Conservation (phyloP, 2,797 vertebrate genomes). For the Odontamblyopus lacepedii region DNA sequence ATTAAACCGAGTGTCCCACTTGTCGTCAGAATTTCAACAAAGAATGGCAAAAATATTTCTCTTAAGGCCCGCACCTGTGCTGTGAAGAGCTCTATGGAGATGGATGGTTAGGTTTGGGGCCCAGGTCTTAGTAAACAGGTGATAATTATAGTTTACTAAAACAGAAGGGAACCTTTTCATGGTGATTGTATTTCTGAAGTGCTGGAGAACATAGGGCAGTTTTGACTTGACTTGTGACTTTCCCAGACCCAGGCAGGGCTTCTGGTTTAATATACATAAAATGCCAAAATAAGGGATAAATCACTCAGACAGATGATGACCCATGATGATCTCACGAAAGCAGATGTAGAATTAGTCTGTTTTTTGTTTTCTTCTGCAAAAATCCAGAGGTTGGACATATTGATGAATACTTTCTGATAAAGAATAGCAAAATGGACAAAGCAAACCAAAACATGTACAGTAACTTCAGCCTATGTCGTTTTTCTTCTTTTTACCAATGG, state of each 20-base stretch:
- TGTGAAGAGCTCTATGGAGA: constrained; percentile 10
- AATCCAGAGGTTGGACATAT: not conserved
- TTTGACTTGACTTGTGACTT: too few relatives aligned
- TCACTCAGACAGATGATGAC: not conserved
- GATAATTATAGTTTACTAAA: not conserved
- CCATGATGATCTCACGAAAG: not conserved
- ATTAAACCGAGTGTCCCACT: constrained; percentile 20
- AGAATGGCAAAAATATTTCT: constrained; percentile 23
- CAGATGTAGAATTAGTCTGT: not conserved
- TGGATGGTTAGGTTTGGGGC: not conserved
- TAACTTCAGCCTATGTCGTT: constrained; percentile 36
- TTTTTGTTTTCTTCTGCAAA: not conserved
- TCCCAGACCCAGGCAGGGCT: too few relatives aligned
- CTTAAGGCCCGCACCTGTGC: constrained; percentile 22
- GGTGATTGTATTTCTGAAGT: not conserved
- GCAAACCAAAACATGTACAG: constrained; percentile 32
- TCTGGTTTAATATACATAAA: not conserved
- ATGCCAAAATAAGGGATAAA: not conserved
- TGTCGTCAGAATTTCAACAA: constrained; percentile 30
- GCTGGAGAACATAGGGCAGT: not conserved
- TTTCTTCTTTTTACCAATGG: constrained; percentile 53
- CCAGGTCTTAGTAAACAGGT: not conserved
- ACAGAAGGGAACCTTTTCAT: not conserved
- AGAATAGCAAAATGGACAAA: constrained; percentile 30
- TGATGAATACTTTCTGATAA: not conserved